A percentile compares a stretch with the other conserved stretches of the same genome.
These are phyloP conservation scores for Mobula hypostoma DNA, from an alignment of 2,113 vertebrate species.

Conservation along the genomic window DNA sequence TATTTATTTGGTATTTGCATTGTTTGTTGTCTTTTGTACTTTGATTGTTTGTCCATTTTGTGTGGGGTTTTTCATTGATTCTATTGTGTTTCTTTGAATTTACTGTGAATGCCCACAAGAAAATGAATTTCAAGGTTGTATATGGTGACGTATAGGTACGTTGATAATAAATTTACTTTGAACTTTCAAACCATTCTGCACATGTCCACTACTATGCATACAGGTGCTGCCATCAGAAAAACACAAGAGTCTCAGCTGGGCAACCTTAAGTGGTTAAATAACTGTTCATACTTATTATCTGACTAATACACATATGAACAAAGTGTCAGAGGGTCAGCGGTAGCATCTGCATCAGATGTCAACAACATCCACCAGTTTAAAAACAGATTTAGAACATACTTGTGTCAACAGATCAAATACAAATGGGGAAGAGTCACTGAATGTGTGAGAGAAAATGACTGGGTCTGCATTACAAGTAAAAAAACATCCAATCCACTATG, in stretches of 20 bases:
- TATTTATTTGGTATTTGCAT: no score
- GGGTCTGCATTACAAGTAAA: not conserved
- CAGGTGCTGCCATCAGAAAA: no score
- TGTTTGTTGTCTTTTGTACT: no score
- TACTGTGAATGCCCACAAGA: no score
- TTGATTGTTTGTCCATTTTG: no score
- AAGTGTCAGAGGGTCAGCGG: not conserved
- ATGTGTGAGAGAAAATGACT: not conserved
- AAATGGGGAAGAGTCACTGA: not conserved
- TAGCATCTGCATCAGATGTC: not conserved
- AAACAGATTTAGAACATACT: not conserved
- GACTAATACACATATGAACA: not conserved
- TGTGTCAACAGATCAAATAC: not conserved
- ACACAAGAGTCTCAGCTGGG: not conserved
- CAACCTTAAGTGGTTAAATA: not conserved
- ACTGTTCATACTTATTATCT: not conserved
- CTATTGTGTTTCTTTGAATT: no score
- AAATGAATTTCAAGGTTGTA: no score
- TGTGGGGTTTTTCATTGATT: no score
- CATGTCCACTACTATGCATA: not conserved
- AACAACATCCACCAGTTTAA: not conserved
- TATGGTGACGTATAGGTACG: no score
- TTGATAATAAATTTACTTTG: no score
- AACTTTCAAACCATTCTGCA: not conserved
- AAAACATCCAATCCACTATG: no score